Base-by-base conservation (phyloP, 2,113 vertebrate species). In the Dissostichus mawsoni region DNA sequence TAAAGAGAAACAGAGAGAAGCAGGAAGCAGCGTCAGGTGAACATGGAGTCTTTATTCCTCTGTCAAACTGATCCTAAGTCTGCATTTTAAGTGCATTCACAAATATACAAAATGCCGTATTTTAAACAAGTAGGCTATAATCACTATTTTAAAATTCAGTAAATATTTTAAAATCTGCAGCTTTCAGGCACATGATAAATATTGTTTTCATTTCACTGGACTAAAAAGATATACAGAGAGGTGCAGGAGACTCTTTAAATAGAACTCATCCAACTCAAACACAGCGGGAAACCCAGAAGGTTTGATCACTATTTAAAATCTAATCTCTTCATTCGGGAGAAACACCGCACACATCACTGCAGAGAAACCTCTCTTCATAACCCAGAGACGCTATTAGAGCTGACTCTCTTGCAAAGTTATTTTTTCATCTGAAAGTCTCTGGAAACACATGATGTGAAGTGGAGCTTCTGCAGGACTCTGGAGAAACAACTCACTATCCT, bases 121-220 rank as follows among this genome's bases (percentile, higher is more conserved):
- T 88, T 85, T 83, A 8, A 64, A 87, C 87, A 90, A 77, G 64
- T 84, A n/a, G n/a, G n/a, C n/a, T n/a, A 86, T 56, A 83, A 48
- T 81, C 36, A 7, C 36, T 74, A 64, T 57, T 84, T 62, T 56
- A 0, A 41, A 41, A 52, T 85, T 87, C 64, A 61, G 85, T 88
- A 88, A 89, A 92, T 92, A 80, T 84, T 84, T 84, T 72, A 61
- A 90, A 83, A 86, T 47, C 71, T 53, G 88, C 85, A 92, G 87
- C 84, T 90, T 87, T 92, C 90, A 95, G 92, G 92, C 92, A 94
- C 91, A 80, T 91, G 53, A 92, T 92, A 89, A 91, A 92, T 90
- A 90, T 86, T 93, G 92, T 93, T 25, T 29, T 90, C 89, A 93
- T 85, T 85, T 84, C 80, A 87, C 74, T 76, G 67, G 66, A 86